Conservation (phyloP, 2,113 vertebrate genomes). For the Rallus limicola region DNA sequence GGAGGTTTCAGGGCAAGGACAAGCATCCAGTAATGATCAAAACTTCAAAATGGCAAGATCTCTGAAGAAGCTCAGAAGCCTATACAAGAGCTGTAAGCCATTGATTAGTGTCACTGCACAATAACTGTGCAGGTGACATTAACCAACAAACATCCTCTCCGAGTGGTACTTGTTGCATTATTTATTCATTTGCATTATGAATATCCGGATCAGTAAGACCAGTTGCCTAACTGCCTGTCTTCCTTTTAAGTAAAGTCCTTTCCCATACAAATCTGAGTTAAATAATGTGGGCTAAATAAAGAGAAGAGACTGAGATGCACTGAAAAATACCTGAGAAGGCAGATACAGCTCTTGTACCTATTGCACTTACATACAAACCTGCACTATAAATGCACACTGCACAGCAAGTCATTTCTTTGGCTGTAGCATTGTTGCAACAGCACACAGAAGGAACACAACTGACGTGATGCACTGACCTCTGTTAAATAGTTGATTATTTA, state of each 20-base stretch:
- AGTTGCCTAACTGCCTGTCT: neutral
- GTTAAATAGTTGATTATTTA: neutral
- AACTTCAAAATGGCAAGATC: neutral
- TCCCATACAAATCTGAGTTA: neutral
- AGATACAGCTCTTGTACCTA: neutral
- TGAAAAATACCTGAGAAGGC: neutral
- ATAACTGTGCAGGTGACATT: neutral
- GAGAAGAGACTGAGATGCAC: neutral
- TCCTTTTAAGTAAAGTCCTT: neutral
- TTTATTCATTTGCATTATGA: conserved; percentile 2
- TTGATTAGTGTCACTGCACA: neutral
- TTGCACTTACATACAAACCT: neutral
- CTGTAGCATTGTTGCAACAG: neutral
- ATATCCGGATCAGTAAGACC: neutral
- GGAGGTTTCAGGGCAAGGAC: neutral
- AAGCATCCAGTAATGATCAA: neutral
- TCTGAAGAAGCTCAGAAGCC: neutral
- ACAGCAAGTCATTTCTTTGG: neutral
- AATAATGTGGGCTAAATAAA: neutral
- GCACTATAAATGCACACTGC: accelerated
- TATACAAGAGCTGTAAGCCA: neutral
- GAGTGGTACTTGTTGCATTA: neutral
- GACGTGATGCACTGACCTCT: neutral
- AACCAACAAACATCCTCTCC: neutral
- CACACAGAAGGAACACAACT: neutral